phyloP scores from a whole-genome alignment of 2,888 invertebrate species.

The Drosophila multiciliata region DNA sequence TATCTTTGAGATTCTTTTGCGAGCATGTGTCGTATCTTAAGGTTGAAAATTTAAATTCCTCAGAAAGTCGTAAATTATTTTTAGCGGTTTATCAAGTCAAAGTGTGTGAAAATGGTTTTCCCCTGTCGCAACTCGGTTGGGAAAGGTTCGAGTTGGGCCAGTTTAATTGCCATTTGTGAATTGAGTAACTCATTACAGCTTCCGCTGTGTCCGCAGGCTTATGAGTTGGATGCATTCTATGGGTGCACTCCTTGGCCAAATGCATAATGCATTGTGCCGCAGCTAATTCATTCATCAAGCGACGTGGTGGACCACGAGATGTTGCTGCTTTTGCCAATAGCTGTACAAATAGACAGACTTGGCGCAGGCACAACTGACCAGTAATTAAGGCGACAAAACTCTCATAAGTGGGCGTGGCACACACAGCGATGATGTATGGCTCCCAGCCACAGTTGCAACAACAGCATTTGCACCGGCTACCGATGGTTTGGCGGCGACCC shows the following conservation, averaged over 20 bases:
- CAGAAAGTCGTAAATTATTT: conserved; percentile 79
- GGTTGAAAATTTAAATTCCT: conserved; percentile 78
- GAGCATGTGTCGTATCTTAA: conserved; percentile 45
- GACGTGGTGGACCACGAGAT: conserved; percentile 44
- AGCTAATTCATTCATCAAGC: conserved; percentile 67
- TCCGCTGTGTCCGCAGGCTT: conserved; percentile 66
- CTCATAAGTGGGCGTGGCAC: conserved; percentile 71
- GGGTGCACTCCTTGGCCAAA: conserved; percentile 73
- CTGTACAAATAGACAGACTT: conserved; percentile 65
- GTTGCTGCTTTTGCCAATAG: conserved; percentile 39
- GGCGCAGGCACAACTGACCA: conserved; percentile 38
- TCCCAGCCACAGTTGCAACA: conserved; percentile 25
- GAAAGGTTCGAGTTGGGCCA: conserved; percentile 29
- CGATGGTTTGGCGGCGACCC: conserved; percentile 27
- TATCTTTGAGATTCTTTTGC: conserved; percentile 51
- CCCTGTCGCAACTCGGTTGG: background rate
- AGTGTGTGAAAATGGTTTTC: conserved; percentile 53
- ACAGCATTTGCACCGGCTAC: conserved; percentile 28
- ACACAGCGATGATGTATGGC: conserved; percentile 64
- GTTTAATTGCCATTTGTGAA: conserved; percentile 68
- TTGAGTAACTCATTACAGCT: conserved; percentile 79
- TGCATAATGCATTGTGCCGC: conserved; percentile 51
- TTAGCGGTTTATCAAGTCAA: conserved; percentile 75
- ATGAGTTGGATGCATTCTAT: conserved; percentile 51
- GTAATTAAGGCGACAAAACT: conserved; percentile 81